phyloP scores from a whole-genome alignment of 1,140 invertebrate species.

The Neodiprion fabricii region DNA sequence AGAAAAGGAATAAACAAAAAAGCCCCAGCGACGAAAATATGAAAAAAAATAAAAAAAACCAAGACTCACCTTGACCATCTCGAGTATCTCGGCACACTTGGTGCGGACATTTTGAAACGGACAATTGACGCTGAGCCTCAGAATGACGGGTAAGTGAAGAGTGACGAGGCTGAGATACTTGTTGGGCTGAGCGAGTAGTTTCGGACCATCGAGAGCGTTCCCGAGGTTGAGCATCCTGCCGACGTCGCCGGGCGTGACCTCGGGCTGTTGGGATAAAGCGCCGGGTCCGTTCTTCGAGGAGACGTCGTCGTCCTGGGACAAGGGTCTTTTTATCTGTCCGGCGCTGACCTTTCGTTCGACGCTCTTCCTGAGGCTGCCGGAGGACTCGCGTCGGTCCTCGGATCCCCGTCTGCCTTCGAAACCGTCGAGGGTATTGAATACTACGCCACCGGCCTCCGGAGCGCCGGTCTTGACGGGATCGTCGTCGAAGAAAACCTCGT shows the following conservation, averaged over 20 bases:
- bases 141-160: conserved; percentile 65
- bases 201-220: conserved; percentile 57
- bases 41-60: background rate
- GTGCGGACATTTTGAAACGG: conserved; percentile 66
- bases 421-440: conserved; percentile 58
- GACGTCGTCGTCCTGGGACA: conserved; percentile 54
- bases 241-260: conserved; percentile 56
- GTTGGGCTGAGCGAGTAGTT: conserved; percentile 51
- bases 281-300: conserved; percentile 47
- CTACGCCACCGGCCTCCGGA: conserved; percentile 43
- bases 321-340: conserved; percentile 52
- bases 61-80: conserved; percentile 63
- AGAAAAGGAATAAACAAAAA: no score
- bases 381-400: conserved; percentile 17
- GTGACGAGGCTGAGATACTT: conserved; percentile 65
- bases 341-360: conserved; percentile 48
- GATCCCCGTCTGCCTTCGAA: conserved; percentile 47
- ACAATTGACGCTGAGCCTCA: conserved; percentile 66
- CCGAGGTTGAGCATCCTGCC: conserved; percentile 59
- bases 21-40: background rate
- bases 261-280: conserved; percentile 37
- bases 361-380: conserved; percentile 41
- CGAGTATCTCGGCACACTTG: conserved; percentile 65
- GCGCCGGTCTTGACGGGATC: conserved; percentile 28
- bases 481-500: conserved; percentile 41